phyloP scores from a whole-genome alignment of 2,888 invertebrate species.

The Aelia acuminata region DNA sequence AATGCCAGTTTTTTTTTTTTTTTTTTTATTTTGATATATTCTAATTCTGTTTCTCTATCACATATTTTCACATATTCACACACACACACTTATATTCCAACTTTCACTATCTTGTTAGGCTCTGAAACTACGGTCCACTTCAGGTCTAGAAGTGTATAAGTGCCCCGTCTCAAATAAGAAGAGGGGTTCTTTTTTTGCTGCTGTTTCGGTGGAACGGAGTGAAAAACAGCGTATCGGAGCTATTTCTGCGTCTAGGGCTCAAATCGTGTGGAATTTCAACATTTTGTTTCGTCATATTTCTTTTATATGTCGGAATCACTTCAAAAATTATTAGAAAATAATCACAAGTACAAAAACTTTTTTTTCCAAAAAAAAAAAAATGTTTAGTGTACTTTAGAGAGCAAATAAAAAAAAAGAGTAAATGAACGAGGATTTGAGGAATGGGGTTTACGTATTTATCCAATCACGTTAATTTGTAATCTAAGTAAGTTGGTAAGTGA shows the following conservation, averaged over 20 bases:
- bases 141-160: slow-evolving; percentile 10
- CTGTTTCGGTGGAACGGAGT: slow-evolving; percentile 5
- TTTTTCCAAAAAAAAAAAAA: too few relatives aligned
- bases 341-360: too few relatives aligned
- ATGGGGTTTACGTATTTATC: too few relatives aligned
- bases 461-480: too few relatives aligned
- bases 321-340: neutral
- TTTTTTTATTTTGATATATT: too few relatives aligned
- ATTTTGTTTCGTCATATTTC: neutral
- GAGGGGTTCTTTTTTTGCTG: slow-evolving; percentile 26
- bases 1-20: too few relatives aligned
- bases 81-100: neutral
- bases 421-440: too few relatives aligned
- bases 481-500: too few relatives aligned
- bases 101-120: neutral
- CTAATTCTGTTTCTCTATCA: too few relatives aligned
- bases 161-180: slow-evolving; percentile 15
- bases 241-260: neutral
- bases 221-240: neutral
- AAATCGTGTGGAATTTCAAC: slow-evolving; percentile 5
- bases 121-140: neutral
- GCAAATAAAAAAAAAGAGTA: too few relatives aligned
- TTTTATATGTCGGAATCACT: neutral
- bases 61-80: too few relatives aligned
- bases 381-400: too few relatives aligned